Evolutionary conservation across 2,888 invertebrate species (phyloP), one percentile per base, ranked within the genome.

Genomic region (Eulithis testata): DNA sequence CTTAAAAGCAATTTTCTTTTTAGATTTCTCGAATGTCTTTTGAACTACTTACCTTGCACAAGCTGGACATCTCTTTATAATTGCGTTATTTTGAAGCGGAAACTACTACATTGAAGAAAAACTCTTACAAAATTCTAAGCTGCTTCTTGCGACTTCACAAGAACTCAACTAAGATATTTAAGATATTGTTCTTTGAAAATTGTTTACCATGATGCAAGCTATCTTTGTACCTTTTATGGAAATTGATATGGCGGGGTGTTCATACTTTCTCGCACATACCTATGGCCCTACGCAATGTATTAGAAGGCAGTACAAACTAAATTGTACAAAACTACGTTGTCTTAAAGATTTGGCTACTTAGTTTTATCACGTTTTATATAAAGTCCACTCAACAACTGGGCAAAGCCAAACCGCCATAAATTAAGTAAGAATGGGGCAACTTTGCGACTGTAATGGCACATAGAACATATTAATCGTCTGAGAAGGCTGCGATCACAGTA

Each of bases 401-500:
- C 72, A 76, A 81, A 75, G 77, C 76, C 73, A 73, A 73, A 71
- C 78, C 67, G 68, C 84, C 83, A 88, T 91, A 90, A 90, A 89
- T 91, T 86, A 84, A 75, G 76, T 82, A 84, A 83, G 84, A 88
- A 91, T 84, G 83, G 87, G 82, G 83, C 75, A 90, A 91, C 83
- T 91, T 21, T 90, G 84, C 83, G 87, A 85, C 85, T 87, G 79
- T 88, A 89, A 89, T 87, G 84, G 82, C 84, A 85, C 86, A 89
- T 88, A 83, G 86, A 86, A 83, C 85, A 85, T 87, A 90, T 90
- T 90, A 90, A 88, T 85, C 74, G 85, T 79, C 75, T 80, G 76
- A 74, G 80, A 84, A 59, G 50, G 58, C 47, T 58, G 49, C 50
- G 53, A 58, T 63, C 58, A 51, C 21, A 50, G 58, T 51, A 59